phyloP scores from a whole-genome alignment of 2,888 invertebrate species.

The Carabus problematicus region DNA sequence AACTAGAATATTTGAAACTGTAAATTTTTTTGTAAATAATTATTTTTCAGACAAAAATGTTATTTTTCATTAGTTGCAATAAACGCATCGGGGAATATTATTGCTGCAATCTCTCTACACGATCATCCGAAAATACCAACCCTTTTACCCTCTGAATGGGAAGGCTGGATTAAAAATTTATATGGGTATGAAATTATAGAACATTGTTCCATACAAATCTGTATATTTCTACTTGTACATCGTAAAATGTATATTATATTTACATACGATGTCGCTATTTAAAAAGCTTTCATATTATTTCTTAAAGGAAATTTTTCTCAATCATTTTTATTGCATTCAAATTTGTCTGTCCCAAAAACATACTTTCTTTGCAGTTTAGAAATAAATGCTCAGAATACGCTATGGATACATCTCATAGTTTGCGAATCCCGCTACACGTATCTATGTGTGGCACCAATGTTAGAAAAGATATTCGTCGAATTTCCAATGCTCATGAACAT shows the following conservation, averaged over 20 bases:
- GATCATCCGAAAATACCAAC: slow-evolving; percentile 65
- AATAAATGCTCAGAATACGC: slow-evolving; percentile 23
- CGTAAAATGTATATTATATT: too few relatives aligned
- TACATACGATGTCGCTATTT: too few relatives aligned
- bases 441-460: slow-evolving; percentile 23
- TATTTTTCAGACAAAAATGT: slow-evolving; percentile 48
- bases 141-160: slow-evolving; percentile 65
- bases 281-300: too few relatives aligned
- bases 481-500: slow-evolving; percentile 22
- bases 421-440: slow-evolving; percentile 24
- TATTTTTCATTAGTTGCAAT: slow-evolving; percentile 57
- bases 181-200: slow-evolving; percentile 52
- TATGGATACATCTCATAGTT: slow-evolving; percentile 30
- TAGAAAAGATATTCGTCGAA: slow-evolving; percentile 22
- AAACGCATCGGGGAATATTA: slow-evolving; percentile 49
- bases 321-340: neutral
- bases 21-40: neutral
- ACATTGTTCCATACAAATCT: neutral
- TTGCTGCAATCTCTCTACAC: slow-evolving; percentile 56
- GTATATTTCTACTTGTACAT: too few relatives aligned
- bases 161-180: slow-evolving; percentile 64
- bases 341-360: neutral
- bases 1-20: neutral
- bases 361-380: slow-evolving; percentile 25
- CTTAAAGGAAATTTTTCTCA: neutral